phyloP scores from a whole-genome alignment of 2,797 vertebrate species.

The Bucorvus abyssinicus region DNA sequence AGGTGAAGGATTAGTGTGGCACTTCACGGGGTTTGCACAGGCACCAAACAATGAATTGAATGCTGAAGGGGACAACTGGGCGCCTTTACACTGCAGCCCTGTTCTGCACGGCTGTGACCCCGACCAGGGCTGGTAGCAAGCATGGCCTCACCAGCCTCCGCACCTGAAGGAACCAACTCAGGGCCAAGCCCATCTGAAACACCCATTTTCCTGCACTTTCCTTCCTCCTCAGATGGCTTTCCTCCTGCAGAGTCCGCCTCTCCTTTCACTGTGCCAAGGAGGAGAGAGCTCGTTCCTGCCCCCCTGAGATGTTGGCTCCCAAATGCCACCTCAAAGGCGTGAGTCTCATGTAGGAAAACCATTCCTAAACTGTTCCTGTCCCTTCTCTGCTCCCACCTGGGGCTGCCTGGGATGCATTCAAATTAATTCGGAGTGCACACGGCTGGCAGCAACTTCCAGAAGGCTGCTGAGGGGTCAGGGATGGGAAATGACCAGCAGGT shows the following conservation, averaged over 20 bases:
- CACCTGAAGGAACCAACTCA: not conserved
- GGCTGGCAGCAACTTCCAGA: not conserved
- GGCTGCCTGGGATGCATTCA: not conserved
- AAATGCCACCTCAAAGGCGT: accelerated
- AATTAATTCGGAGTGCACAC: not conserved
- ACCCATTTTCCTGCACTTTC: not conserved
- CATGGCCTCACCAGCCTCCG: accelerated
- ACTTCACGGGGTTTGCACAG: not conserved
- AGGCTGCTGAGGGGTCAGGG: not conserved
- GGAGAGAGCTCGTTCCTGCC: not conserved
- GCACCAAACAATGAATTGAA: not conserved
- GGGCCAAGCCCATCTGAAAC: not conserved
- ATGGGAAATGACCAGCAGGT: not conserved
- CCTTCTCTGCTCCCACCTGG: not conserved
- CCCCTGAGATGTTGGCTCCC: not conserved
- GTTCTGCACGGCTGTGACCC: not conserved
- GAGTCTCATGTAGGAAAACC: not conserved
- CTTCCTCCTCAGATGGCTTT: not conserved
- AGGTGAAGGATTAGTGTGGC: not conserved
- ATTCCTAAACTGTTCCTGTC: not conserved
- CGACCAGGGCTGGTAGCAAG: accelerated
- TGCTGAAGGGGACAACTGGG: not conserved
- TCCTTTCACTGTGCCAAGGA: not conserved
- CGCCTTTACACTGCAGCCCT: not conserved
- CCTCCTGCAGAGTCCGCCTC: not conserved